Conservation (phyloP, 2,888 invertebrate species). For the Drosophila leonis region DNA sequence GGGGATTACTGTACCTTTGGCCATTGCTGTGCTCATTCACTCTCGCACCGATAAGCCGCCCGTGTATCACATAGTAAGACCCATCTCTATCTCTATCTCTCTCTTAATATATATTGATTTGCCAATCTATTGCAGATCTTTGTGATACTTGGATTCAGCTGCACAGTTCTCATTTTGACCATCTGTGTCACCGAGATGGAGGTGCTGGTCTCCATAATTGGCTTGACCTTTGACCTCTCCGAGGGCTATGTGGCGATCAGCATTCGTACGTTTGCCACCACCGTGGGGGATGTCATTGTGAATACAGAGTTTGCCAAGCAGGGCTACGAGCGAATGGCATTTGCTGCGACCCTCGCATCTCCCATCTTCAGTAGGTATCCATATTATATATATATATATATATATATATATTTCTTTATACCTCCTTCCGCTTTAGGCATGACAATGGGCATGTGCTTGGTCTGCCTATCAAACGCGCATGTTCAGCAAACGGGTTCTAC, state of each 20-base stretch:
- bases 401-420: background rate
- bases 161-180: background rate
- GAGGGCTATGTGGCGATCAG: constrained; percentile 43
- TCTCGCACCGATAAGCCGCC: constrained; percentile 47
- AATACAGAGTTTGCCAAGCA: constrained; percentile 44
- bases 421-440: constrained; percentile 24
- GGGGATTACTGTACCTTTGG: constrained; percentile 45
- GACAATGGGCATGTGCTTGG: constrained; percentile 33
- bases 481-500: background rate
- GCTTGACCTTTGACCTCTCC: constrained; percentile 31
- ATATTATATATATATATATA: background rate
- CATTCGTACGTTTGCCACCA: constrained; percentile 35
- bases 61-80: constrained; percentile 47
- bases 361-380: constrained; percentile 43
- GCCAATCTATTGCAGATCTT: constrained; percentile 29
- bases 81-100: background rate
- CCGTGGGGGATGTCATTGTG: constrained; percentile 45
- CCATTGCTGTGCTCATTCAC: constrained; percentile 31
- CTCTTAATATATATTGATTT: background rate
- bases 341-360: constrained; percentile 46
- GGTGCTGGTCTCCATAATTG: constrained; percentile 43
- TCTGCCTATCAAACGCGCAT: constrained; percentile 23
- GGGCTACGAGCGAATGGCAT: constrained; percentile 61
- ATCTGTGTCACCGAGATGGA: constrained; percentile 48
- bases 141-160: constrained; percentile 5